Base-by-base conservation (phyloP, 2,888 invertebrate species). In the Lordiphosa andalusiaca region DNA sequence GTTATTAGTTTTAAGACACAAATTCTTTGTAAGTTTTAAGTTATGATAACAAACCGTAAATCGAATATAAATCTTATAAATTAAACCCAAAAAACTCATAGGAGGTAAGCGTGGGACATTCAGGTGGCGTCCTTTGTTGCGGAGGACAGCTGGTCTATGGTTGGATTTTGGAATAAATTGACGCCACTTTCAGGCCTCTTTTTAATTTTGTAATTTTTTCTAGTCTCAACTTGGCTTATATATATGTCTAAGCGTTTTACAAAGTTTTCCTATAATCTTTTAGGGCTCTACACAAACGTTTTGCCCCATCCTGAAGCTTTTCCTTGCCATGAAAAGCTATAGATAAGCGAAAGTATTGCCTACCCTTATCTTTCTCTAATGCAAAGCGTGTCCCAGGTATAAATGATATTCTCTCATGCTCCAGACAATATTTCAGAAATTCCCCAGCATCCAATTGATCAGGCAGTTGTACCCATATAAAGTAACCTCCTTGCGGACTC, bases 391-490 rank as follows among this genome's bases (percentile, higher is more conserved):
- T 50, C 0, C 91, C 91, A 0, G 89, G 86, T 64, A 91, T 89
- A 2, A 90, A 90, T 16, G 83, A 86, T 5, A 91, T 90, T 81
- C 90, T 90, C 53, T 89, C 87, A 6, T 89, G 87, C 13, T 88
- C 70, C 58, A 90, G 78, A 46, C 90, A 90, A 83, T 89, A 90
- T 23, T 82, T 67, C 5, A 90, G 73, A 54, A 92, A 91, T n/a
- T 89, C 73, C 1, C 49, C 44, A 0, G 89, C 89, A 73, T 90
- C 88, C 1, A 81, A 67, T 5, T 68, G 35, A 4, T 64, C 47
- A 0, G 92, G 92, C 41, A 93, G 84, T 60, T 87, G 85, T 48
- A 93, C 85, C 93, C 93, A 93, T 41, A 93, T 84, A 63, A 93
- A 93, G 72, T 92, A 93, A 7, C 93, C 93, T 2, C 93, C 93